Evolutionary conservation across 2,113 vertebrate species (phyloP).

Genomic region (Paracanthobrama guichenoti): DNA sequence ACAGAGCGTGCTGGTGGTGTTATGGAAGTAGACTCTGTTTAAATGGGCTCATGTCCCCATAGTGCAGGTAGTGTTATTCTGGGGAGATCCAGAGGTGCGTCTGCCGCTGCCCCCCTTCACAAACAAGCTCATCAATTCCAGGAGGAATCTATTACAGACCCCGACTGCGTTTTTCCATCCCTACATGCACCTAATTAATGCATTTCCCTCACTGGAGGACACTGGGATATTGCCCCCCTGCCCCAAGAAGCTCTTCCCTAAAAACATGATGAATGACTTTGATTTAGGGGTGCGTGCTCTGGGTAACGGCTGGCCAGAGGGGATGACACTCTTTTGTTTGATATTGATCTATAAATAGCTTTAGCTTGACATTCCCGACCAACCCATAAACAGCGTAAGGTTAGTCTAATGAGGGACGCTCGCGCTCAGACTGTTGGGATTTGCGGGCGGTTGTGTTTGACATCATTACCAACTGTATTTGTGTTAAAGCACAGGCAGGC

Average conservation of each 20-base stretch:
- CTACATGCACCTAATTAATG: constrained; percentile 79
- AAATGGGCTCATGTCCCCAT: constrained; percentile 34
- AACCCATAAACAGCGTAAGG: constrained; percentile 54
- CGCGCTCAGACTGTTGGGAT: constrained; percentile 49
- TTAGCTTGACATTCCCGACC: constrained; percentile 54
- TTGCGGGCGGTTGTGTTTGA: constrained; percentile 42
- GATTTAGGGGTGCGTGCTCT: constrained; percentile 65
- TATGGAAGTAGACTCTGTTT: constrained; percentile 39
- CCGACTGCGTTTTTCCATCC: constrained; percentile 64
- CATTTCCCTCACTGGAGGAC: constrained; percentile 69
- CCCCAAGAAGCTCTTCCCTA: constrained; percentile 31
- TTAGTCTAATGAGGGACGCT: constrained; percentile 47
- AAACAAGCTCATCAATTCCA: constrained; percentile 70
- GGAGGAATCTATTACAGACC: constrained; percentile 74
- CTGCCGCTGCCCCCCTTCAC: constrained; percentile 31
- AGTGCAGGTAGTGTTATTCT: constrained; percentile 45
- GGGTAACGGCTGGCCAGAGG: constrained; percentile 59
- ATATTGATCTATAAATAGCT: constrained; percentile 63
- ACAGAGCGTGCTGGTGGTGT: neutral
- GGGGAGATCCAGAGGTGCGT: constrained; percentile 45
- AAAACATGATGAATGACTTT: constrained; percentile 72
- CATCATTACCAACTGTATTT: constrained; percentile 45
- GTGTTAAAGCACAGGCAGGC: constrained; percentile 33
- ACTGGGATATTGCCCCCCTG: constrained; percentile 65
- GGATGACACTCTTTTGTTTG: constrained; percentile 62